phyloP scores from a whole-genome alignment of 37 sponge, comb jelly and placozoan genomes.

The Haliclona indistincta region DNA sequence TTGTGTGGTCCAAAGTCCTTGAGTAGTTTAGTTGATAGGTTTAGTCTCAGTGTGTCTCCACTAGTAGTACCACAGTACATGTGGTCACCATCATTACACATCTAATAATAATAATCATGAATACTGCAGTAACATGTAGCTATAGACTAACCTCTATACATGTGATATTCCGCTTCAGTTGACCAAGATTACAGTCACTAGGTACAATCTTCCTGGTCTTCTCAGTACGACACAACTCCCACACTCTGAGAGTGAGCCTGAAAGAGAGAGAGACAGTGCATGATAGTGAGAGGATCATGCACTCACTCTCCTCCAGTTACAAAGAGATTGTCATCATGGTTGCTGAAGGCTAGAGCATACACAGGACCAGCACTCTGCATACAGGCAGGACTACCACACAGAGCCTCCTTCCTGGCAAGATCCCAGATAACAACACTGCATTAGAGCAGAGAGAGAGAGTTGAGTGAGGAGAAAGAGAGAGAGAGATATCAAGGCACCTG shows the following conservation, averaged over 20 bases:
- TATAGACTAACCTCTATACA: slow-evolving; percentile 71
- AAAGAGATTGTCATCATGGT: slow-evolving; percentile 73
- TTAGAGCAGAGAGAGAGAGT: background rate
- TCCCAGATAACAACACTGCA: slow-evolving; percentile 96
- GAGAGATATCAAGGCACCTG: slow-evolving; percentile 39
- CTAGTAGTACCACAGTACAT: slow-evolving; percentile 95
- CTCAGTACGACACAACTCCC: slow-evolving; percentile 78
- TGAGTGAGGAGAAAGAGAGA: background rate
- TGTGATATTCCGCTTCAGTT: slow-evolving; percentile 86
- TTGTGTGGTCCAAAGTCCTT: slow-evolving; percentile 90
- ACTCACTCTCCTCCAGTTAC: slow-evolving; percentile 98
- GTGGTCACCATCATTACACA: slow-evolving; percentile 74
- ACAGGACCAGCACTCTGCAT: slow-evolving; percentile 91
- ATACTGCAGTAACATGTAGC: background rate
- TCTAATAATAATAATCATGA: slow-evolving; percentile 13
- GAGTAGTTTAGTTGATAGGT: slow-evolving; percentile 78
- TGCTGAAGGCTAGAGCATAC: slow-evolving; percentile 75
- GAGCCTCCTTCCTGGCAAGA: slow-evolving; percentile 74
- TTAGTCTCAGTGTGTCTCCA: slow-evolving; percentile 83
- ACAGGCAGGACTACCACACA: slow-evolving; percentile 94
- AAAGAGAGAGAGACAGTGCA: slow-evolving; percentile 6
- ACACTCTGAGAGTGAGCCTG: slow-evolving; percentile 91
- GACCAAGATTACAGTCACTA: slow-evolving; percentile 91
- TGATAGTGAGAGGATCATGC: background rate
- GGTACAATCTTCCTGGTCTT: slow-evolving; percentile 89